Evolutionary conservation across 2,888 invertebrate genomes (phyloP), one percentile per base, ranked within the genome.

Genomic region (Mycalesis mineus): DNA sequence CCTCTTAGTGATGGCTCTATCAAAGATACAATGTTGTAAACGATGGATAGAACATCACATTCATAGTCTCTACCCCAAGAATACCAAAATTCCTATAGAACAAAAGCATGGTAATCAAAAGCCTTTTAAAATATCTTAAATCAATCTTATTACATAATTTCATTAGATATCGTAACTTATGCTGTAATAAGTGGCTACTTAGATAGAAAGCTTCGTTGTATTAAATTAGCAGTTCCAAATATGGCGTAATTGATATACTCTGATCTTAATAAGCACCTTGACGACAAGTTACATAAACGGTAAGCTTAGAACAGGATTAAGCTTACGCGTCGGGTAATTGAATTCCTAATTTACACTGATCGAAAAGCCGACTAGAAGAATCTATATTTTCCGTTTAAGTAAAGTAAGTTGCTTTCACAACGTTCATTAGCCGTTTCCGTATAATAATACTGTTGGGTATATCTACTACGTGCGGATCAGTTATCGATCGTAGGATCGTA

Each of bases 401-500:
- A 44, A 49, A 33, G 28, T 55, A 13, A 31, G 7, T 15, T 49
- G 47, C 57, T 57, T 57, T 57, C 57, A 51, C 51, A 47, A 52
- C 48, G 33, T 29, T 55, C 36, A 44, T 52, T 52, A 52, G 45
- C 33, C n/a, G 40, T 51, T 57, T 57, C 57, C 57, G 57, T 51
- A 51, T 58, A 54, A 49, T 44, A 49, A 50, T 37, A 53, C 53
- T 50, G 42, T 51, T 31, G 28, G 49, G 45, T 41, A 55, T 53
- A 58, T 42, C 55, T 55, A 61, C 56, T 55, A 57, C 55, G 52
- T 53, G 50, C 51, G 62, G 63, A 64, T 62, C 64, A 58, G 49
- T 54, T 64, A 64, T 65, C 66, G 52, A n/a, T 42, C 33, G 57
- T 50, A 63, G 63, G 57, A 62, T 63, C 52, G 52, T 42, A 33